Evolutionary conservation across 1,140 invertebrate species (phyloP).

Genomic region (Zaprionus ghesquierei): DNA sequence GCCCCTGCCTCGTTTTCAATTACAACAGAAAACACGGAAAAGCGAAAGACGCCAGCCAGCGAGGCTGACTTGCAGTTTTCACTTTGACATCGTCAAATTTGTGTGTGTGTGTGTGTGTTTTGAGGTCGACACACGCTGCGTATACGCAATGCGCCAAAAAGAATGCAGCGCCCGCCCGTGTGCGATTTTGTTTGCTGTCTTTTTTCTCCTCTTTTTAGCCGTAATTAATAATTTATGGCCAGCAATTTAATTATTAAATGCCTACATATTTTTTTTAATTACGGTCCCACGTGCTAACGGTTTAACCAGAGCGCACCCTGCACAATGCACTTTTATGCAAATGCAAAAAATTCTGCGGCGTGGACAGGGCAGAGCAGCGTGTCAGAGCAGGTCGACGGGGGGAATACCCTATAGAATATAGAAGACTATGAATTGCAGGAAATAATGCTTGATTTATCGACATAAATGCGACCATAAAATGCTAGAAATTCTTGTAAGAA

Average conservation of each 20-base stretch:
- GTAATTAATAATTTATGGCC: not conserved
- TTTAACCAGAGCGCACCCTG: not conserved
- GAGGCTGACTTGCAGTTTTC: not conserved
- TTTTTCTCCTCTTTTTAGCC: too few species aligned
- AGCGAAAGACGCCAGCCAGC: slow-evolving; percentile 22
- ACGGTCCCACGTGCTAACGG: not conserved
- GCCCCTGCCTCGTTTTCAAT: slow-evolving; percentile 14
- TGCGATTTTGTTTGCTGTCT: not conserved
- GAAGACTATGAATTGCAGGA: too few species aligned
- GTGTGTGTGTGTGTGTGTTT: too few species aligned
- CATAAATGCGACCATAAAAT: too few species aligned
- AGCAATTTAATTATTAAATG: not conserved
- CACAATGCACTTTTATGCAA: not conserved
- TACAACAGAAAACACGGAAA: slow-evolving; percentile 1
- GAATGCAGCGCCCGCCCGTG: not conserved
- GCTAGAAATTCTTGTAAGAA: too few species aligned
- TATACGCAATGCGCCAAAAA: not conserved
- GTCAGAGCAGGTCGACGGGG: too few species aligned
- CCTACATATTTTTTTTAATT: slow-evolving; percentile 2
- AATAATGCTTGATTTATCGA: too few species aligned
- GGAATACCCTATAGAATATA: too few species aligned
- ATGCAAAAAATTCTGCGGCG: too few species aligned
- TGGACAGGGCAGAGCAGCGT: too few species aligned
- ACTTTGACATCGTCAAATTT: not conserved
- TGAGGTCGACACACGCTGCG: not conserved